Evolutionary conservation across 1,140 invertebrate species (phyloP), one percentile per base, ranked within the genome.

Genomic region (Oryctes rhinoceros): DNA sequence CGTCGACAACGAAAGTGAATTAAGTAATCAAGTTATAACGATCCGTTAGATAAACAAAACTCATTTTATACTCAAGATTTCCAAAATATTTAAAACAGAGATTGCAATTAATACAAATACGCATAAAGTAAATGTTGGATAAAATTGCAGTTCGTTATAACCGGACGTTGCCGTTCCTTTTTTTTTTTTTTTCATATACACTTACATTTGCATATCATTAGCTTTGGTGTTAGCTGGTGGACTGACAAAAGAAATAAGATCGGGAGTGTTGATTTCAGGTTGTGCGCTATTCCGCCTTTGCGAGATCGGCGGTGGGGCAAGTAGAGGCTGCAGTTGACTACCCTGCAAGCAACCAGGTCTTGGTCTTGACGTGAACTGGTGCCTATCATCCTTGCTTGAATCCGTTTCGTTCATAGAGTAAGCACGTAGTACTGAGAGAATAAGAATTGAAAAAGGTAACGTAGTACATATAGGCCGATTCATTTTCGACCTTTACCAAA

Each of bases 221-320:
- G 47, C 35, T 78, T 85, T 82, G 48, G 59, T 79, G 53, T 80
- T 71, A 81, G 88, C 88, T 0, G 91, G 90, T 7, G 91, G 93
- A 87, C 92, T 94, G 37, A 92, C 90, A 84, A 94, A 94, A 76
- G 92, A 94, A 81, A 95, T 95, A 20, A 95, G 86, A 87, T 95
- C 94, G 78, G 89, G 90, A 80, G 89, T 90, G 48, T 91, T 89
- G 74, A 86, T 87, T 49, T 88, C 86, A 80, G 90, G 87, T 39
- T 91, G 90, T 6, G 89, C 89, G 81, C 89, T 90, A 81, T 89
- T 89, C 85, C 90, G 88, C 84, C 86, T 87, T 79, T 88, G 88
- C 78, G 88, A 85, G 78, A 88, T 86, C 20, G 90, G 90, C 18
- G 90, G 90, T 18, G 90, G 90, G 81, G 90, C 90, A 81, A 91